Percentiles rank a stretch among this genome's conserved stretches.
phyloP scores from a whole-genome alignment of 2,888 invertebrate species.

The Lasioglossum villosulum region DNA sequence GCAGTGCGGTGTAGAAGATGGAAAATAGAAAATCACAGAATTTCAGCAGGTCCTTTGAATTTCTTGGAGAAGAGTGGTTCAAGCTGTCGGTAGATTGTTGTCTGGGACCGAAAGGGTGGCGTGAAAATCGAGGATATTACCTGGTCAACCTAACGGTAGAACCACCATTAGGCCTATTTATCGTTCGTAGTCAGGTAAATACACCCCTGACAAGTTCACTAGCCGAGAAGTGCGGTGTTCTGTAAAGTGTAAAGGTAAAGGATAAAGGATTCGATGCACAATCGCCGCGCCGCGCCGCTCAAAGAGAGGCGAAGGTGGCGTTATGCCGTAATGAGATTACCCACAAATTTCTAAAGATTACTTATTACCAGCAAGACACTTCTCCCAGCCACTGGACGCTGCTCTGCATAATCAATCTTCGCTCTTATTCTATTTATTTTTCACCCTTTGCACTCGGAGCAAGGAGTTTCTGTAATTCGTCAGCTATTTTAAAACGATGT shows the following conservation, averaged over 20 bases:
- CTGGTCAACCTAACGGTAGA: conserved; percentile 75
- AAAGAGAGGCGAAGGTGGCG: conserved; percentile 60
- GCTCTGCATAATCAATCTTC: background rate
- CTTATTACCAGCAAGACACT: conserved; percentile 39
- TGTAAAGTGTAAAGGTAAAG: conserved; percentile 40
- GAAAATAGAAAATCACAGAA: background rate
- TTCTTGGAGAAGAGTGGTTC: conserved; percentile 24
- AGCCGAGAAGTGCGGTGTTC: conserved; percentile 45
- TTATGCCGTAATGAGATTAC: conserved; percentile 76
- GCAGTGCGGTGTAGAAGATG: background rate
- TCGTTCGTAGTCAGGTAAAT: conserved; percentile 64
- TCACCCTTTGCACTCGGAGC: background rate
- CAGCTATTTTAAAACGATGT: no score
- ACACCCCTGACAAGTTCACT: conserved; percentile 59
- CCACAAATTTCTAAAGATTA: conserved; percentile 75
- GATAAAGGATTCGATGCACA: conserved; percentile 53
- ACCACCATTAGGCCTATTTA: conserved; percentile 74
- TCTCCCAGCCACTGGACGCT: conserved; percentile 2
- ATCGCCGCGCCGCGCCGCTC: conserved; percentile 31
- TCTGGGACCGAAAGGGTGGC: conserved; percentile 71
- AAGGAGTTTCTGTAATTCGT: no score
- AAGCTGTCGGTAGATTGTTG: conserved; percentile 34
- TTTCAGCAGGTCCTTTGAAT: conserved; percentile 6
- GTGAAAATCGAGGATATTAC: conserved; percentile 79
- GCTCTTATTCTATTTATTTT: conserved; percentile 10